A percentile compares a stretch with the other conserved stretches of the same genome.
Conservation (phyloP, 2,797 vertebrate genomes). For the Mormyrops boulengeri region DNA sequence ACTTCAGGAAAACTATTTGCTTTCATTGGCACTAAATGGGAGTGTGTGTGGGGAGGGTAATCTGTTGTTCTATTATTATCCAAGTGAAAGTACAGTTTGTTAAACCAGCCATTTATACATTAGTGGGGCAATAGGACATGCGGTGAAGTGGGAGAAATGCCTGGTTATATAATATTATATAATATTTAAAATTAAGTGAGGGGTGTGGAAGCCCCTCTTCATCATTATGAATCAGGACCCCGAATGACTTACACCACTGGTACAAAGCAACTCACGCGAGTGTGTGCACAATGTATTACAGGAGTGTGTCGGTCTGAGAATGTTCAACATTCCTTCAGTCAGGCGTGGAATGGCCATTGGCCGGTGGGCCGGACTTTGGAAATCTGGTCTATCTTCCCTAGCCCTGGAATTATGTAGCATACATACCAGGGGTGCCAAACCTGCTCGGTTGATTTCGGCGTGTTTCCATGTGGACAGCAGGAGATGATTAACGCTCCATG, state of each 20-base stretch:
- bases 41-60: constrained; percentile 36
- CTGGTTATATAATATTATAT: background rate
- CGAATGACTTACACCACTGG: background rate
- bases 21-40: constrained; percentile 27
- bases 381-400: background rate
- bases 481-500: background rate
- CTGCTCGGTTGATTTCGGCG: background rate
- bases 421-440: background rate
- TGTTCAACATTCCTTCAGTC: background rate
- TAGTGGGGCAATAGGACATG: background rate
- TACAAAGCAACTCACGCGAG: background rate
- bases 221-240: background rate
- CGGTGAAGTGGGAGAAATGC: background rate
- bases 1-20: constrained; percentile 40
- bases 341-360: background rate
- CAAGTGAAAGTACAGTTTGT: background rate
- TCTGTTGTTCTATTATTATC: constrained; percentile 31
- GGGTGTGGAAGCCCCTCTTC: background rate
- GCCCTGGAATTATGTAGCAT: background rate
- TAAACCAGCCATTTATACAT: background rate
- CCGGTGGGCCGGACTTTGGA: background rate
- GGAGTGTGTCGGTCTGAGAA: background rate
- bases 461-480: background rate
- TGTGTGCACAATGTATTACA: background rate
- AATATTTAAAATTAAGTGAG: background rate